Conservation (phyloP, 1,140 invertebrate genomes). For the Vanessa tameamea region DNA sequence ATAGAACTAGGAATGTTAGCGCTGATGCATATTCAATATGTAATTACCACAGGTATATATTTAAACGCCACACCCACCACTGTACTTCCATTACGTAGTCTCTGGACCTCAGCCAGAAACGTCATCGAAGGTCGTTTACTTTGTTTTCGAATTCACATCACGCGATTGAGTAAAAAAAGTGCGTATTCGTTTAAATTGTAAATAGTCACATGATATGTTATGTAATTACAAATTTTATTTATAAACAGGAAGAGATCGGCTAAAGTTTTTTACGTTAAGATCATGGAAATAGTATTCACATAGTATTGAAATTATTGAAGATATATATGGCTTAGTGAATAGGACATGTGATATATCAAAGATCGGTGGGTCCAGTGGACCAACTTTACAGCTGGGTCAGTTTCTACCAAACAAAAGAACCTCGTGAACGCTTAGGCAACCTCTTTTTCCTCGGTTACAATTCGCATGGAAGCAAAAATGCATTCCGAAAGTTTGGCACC, state of each 20-base stretch:
- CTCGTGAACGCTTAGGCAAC: no score
- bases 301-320: no score
- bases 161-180: background rate
- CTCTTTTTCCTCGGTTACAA: no score
- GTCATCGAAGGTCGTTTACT: slow-evolving; percentile 4
- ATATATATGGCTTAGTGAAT: no score
- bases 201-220: background rate
- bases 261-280: no score
- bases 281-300: no score
- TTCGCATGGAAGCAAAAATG: no score
- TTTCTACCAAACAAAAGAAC: no score
- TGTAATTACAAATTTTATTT: background rate
- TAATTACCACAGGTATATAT: background rate
- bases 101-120: background rate
- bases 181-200: background rate
- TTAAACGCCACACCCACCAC: slow-evolving; percentile 6
- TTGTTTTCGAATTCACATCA: slow-evolving; percentile 1
- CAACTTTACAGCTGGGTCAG: no score
- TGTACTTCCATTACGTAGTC: background rate
- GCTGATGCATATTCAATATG: background rate
- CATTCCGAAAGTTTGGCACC: no score
- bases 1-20: background rate
- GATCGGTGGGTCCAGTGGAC: no score
- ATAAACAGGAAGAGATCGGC: background rate
- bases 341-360: no score